These are phyloP conservation scores for Drosophila stalkeri DNA, from an alignment of 2,888 invertebrate species.

Conservation along the genomic window DNA sequence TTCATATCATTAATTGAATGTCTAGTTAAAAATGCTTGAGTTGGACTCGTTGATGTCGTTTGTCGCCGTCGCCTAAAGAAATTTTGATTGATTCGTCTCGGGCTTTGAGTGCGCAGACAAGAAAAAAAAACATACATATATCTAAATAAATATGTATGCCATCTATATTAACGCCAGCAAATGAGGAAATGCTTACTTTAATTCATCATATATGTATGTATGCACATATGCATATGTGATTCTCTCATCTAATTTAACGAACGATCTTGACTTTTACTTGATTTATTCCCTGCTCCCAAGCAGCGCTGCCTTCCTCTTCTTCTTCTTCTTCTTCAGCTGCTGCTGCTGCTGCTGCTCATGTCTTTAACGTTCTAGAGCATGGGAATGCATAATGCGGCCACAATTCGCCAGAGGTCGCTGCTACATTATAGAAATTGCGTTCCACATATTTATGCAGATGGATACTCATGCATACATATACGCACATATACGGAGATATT, in stretches of 20 bases:
- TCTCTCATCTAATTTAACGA: slow-evolving; percentile 45
- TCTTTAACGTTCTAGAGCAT: slow-evolving; percentile 47
- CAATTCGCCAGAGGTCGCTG: slow-evolving; percentile 39
- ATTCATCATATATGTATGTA: slow-evolving; percentile 38
- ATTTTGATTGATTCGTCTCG: slow-evolving; percentile 40
- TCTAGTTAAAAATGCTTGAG: slow-evolving; percentile 17
- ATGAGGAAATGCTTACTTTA: slow-evolving; percentile 77
- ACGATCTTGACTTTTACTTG: slow-evolving; percentile 36
- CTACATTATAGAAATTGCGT: slow-evolving; percentile 41
- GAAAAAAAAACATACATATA: background rate
- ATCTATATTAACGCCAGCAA: slow-evolving; percentile 44
- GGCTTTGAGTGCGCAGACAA: background rate
- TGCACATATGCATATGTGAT: slow-evolving; percentile 36
- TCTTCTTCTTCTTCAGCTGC: slow-evolving; percentile 13
- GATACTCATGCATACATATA: background rate
- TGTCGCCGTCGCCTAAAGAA: slow-evolving; percentile 1
- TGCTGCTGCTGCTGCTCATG: background rate
- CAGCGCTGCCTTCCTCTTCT: background rate
- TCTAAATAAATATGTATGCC: background rate
- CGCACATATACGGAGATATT: background rate
- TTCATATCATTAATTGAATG: slow-evolving; percentile 17
- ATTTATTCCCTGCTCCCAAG: slow-evolving; percentile 8
- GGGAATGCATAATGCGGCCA: slow-evolving; percentile 67
- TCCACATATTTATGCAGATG: slow-evolving; percentile 5
- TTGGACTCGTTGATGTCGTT: slow-evolving; percentile 18